Evolutionary conservation across 2,888 invertebrate genomes (phyloP), one percentile per base, ranked within the genome.

Genomic region (Thysanoteuthis rhombus): DNA sequence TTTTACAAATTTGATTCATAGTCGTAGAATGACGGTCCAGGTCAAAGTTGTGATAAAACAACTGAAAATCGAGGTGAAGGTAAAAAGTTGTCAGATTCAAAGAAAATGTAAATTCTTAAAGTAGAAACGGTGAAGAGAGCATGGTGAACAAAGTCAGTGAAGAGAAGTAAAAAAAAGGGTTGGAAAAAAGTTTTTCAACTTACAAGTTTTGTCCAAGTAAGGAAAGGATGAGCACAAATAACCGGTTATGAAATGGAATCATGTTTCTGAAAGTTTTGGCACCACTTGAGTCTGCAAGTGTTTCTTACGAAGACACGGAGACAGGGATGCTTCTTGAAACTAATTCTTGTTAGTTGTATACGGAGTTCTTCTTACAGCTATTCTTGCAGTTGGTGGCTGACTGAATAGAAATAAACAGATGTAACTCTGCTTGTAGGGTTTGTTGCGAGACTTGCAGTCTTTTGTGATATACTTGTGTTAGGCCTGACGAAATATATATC

Each of bases 201-300:
- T 75, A 75, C 75, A 75, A 75, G 75, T 75, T 75, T 75, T 75
- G 75, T 75, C 75, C 75, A 75, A 75, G n/a, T n/a, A 75, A 75
- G 75, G 75, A 75, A 75, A 75, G 75, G 75, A 75, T n/a, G 75
- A 75, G 16, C n/a, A 75, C 75, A n/a, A 75, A 75, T 75, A 75
- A 75, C 25, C n/a, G 75, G 75, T n/a, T 75, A 36, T 75, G 75
- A 75, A 75, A 75, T 75, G 75, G n/a, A 75, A 75, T 75, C 75
- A 75, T 75, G n/a, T n/a, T 75, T 75, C n/a, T 75, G n/a, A 75
- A 75, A 75, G n/a, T 4, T 32, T 75, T 75, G n/a, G 75, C 36
- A 36, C 75, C 75, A 16, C 75, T 75, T 75, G 75, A 36, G 75
- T 75, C 75, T 75, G 75, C 10, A n/a, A 75, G 75, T 75, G 75